phyloP scores from a whole-genome alignment of 2,113 vertebrate species.

The Amia ocellicauda region DNA sequence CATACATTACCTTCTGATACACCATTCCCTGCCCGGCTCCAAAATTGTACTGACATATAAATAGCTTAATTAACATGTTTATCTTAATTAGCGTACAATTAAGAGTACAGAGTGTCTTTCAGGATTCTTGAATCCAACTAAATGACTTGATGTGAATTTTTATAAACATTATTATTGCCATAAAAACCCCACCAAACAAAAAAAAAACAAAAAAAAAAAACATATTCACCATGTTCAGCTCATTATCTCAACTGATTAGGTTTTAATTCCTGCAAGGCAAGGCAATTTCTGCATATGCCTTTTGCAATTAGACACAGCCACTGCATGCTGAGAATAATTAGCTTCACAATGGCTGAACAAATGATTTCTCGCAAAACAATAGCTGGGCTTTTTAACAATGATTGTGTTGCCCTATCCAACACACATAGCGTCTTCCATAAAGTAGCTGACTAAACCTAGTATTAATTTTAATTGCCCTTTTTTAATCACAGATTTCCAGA shows the following conservation, averaged over 20 bases:
- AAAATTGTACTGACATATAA: constrained; percentile 44
- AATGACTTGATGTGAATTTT: constrained; percentile 14
- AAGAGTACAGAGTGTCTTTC: constrained; percentile 1
- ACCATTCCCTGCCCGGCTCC: constrained; percentile 34
- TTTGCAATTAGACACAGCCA: constrained; percentile 53
- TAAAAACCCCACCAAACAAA: too few relatives aligned
- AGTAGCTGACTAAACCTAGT: constrained; percentile 21
- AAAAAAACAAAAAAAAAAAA: constrained; percentile 51
- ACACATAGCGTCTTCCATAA: constrained; percentile 28
- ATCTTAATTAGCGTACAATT: constrained; percentile 13
- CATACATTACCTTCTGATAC: constrained; percentile 24
- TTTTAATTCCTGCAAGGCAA: constrained; percentile 58
- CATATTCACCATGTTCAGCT: constrained; percentile 49
- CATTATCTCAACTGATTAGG: constrained; percentile 64
- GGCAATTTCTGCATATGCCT: constrained; percentile 42
- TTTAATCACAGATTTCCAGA: constrained; percentile 34
- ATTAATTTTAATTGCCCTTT: constrained; percentile 45
- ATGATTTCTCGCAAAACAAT: constrained; percentile 46
- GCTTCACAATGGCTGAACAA: constrained; percentile 50
- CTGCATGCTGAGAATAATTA: constrained; percentile 60
- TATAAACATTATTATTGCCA: constrained; percentile 21
- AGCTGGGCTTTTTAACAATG: constrained; percentile 36
- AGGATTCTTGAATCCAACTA: constrained; percentile 7
- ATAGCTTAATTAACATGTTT: not conserved
- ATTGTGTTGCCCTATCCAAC: constrained; percentile 32